Evolutionary conservation across 1,140 invertebrate genomes (phyloP), one percentile per base, ranked within the genome.

Genomic region (Paralvinella palmiformis): DNA sequence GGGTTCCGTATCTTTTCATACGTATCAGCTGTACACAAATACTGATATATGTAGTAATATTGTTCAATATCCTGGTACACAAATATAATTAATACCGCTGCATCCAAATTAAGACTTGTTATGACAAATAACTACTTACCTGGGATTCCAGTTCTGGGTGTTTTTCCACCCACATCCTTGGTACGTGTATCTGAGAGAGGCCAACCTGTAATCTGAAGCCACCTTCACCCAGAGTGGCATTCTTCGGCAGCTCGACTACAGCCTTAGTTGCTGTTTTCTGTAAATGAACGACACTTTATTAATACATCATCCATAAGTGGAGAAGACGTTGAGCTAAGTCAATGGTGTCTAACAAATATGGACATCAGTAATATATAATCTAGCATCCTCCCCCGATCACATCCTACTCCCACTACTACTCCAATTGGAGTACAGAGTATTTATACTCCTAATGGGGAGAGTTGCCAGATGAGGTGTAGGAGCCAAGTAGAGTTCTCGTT

Each of bases 151-250:
- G 44, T 22, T 68, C 41, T 20, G 71, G 68, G 53, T 73, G 69
- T 24, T 66, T 36, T 62, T 81, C 79, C 15, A 79, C 74, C 75
- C 76, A 78, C 78, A 81, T 81, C 36, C 79, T 62, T 7, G 79
- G 79, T 7, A 79, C 76, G 66, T 81, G 78, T 32, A 79, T 77
- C 56, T 79, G 75, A 6, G 76, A 72, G 32, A 81, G 66, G 41
- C 71, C 67, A 65, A 81, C 71, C 53, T 72, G 62, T 24, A 81
- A 70, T 44, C 74, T 72, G 61, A 80, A 79, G n/a, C 77, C 75
- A n/a, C 10, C n/a, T 56, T 73, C 64, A 10, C 58, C 62, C 36
- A 80, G 68, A 15, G 59, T 58, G 63, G 73, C 71, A 7, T 67
- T 68, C 36, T 59, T 41, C 4, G 36, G n/a, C 69, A 75, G 67